Evolutionary conservation across 2,888 invertebrate species (phyloP).

Genomic region (Drosophila tanythrix): DNA sequence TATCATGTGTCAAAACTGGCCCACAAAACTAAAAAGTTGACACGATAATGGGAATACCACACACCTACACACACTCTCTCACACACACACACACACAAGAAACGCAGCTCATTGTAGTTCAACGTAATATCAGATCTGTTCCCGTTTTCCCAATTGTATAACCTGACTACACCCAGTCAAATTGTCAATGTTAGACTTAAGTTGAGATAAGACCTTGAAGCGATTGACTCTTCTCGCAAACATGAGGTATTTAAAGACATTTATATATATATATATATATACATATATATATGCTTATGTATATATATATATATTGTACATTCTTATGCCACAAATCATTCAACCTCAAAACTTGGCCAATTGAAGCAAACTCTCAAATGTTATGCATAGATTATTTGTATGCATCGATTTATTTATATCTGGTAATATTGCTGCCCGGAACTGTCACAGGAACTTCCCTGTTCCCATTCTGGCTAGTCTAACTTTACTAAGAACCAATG

Average conservation of each 20-base stretch:
- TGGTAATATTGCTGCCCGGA: background rate
- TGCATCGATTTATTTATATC: background rate
- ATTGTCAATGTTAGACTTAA: background rate
- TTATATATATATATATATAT: background rate
- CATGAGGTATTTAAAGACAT: background rate
- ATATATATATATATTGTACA: background rate
- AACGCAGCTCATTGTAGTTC: slow-evolving; percentile 1
- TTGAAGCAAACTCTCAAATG: background rate
- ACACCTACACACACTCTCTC: slow-evolving; percentile 9
- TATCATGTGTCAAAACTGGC: slow-evolving; percentile 51
- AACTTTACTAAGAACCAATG: background rate
- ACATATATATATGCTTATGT: background rate
- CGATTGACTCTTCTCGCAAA: background rate
- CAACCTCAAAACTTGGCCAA: too few relatives aligned
- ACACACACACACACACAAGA: background rate
- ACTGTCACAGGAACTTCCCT: background rate
- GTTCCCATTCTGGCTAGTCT: background rate
- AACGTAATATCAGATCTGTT: slow-evolving; percentile 15
- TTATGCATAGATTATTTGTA: background rate
- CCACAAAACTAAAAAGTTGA: slow-evolving; percentile 48
- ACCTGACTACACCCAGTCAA: background rate
- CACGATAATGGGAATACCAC: slow-evolving; percentile 24
- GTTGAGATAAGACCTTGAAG: slow-evolving; percentile 2
- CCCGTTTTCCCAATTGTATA: slow-evolving; percentile 13
- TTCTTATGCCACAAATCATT: too few relatives aligned